Conservation (phyloP, 2,113 vertebrate species). For the Daboia siamensis region DNA sequence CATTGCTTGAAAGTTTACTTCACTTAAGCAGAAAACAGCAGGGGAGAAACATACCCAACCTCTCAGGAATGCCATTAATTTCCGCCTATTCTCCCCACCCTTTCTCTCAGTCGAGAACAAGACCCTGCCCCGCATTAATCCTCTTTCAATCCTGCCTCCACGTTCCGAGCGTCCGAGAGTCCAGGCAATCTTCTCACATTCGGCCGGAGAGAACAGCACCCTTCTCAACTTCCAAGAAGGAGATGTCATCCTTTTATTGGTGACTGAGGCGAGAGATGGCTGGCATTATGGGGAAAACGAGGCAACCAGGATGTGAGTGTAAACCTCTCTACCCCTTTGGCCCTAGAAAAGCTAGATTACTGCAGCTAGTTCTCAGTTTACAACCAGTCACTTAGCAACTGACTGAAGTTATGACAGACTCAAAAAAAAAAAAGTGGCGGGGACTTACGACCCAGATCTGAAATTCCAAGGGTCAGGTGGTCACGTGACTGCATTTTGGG, state of each 20-base stretch:
- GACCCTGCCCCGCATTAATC: slow-evolving; percentile 74
- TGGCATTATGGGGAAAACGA: slow-evolving; percentile 86
- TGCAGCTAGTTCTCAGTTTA: background rate
- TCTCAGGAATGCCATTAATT: background rate
- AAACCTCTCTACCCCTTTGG: background rate
- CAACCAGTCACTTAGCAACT: background rate
- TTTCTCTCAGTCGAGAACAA: slow-evolving; percentile 64
- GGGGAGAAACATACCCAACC: background rate
- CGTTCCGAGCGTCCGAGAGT: slow-evolving; percentile 58
- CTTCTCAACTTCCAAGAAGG: slow-evolving; percentile 77
- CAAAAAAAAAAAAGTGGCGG: background rate
- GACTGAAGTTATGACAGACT: background rate
- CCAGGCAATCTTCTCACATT: slow-evolving; percentile 39
- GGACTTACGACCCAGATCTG: background rate
- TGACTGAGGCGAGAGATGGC: slow-evolving; percentile 80
- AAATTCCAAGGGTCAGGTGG: background rate
- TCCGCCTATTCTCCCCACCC: background rate
- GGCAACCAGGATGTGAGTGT: slow-evolving; percentile 72
- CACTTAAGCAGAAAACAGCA: background rate
- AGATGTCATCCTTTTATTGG: slow-evolving; percentile 74
- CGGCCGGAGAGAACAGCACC: slow-evolving; percentile 45
- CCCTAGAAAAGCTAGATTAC: background rate
- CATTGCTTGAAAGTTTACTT: background rate
- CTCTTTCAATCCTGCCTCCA: slow-evolving; percentile 56
- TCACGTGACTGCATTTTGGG: too few relatives aligned